phyloP scores from a whole-genome alignment of 2,888 invertebrate genomes.

The Lomographa bimaculata region DNA sequence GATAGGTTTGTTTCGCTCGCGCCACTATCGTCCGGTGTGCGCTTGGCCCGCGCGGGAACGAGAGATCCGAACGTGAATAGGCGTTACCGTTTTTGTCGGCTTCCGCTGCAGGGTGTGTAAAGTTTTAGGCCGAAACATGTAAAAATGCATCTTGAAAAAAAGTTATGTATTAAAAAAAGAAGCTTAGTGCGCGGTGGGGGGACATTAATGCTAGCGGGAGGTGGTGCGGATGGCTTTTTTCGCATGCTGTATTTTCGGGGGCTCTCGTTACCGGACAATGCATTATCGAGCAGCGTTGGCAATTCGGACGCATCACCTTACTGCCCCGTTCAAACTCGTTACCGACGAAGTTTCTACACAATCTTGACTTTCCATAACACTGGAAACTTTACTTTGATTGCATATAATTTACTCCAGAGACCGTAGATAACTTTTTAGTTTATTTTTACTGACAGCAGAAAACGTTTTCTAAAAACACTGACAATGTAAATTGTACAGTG shows the following conservation, averaged over 20 bases:
- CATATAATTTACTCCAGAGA: too few relatives aligned
- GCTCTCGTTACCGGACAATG: constrained; percentile 78
- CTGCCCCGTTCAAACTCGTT: constrained; percentile 61
- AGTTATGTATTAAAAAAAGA: constrained; percentile 84
- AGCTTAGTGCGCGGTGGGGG: constrained; percentile 81
- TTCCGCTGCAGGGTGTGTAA: constrained; percentile 78
- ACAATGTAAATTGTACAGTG: constrained; percentile 30
- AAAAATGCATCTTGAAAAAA: constrained; percentile 84
- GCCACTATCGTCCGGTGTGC: constrained; percentile 75
- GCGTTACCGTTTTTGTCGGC: constrained; percentile 71
- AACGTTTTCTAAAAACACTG: too few relatives aligned
- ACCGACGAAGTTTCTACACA: constrained; percentile 7
- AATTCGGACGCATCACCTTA: constrained; percentile 71
- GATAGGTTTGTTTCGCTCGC: constrained; percentile 69
- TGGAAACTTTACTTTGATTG: too few relatives aligned
- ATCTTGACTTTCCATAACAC: neutral
- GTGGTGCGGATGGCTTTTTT: constrained; percentile 78
- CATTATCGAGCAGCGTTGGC: constrained; percentile 69
- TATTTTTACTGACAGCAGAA: too few relatives aligned
- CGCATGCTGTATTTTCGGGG: constrained; percentile 82
- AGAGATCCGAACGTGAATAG: constrained; percentile 69
- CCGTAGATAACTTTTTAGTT: too few relatives aligned
- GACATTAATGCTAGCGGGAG: constrained; percentile 76
- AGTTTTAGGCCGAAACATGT: constrained; percentile 84
- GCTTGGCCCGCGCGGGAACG: constrained; percentile 53